Evolutionary conservation across 1,140 invertebrate species (phyloP), one percentile per base, ranked within the genome.

Genomic region (Halesus radiatus): DNA sequence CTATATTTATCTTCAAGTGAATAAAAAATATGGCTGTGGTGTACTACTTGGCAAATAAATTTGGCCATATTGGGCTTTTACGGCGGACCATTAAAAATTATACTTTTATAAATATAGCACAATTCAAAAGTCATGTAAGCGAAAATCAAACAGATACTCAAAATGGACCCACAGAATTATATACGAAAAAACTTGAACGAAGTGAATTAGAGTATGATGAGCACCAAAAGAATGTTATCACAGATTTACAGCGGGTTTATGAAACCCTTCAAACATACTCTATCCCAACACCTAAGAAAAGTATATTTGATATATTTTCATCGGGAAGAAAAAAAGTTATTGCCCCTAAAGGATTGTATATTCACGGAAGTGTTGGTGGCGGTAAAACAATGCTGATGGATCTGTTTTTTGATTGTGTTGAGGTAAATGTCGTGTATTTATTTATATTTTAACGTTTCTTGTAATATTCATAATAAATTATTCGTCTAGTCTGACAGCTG

Each of bases 301-400:
- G 85, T n/a, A 81, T 91, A 83, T 86, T 90, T 83, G 86, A 86
- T 76, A 85, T 87, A 84, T 87, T 91, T 87, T 87, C 84, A 77
- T 86, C 84, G 80, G 84, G 87, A 87, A 86, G 88, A 88, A 87
- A 85, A 85, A 86, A 90, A 88, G 84, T 89, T 29, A 84, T 86
- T 72, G 87, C 91, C 16, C 95, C 95, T 0, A 93, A 93, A 87
- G 96, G 96, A 7, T 87, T 97, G 8, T 97, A 97, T 85, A 92
- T 97, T 62, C 94, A 95, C 88, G 96, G 96, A 62, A 93, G 95
- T 85, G 95, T 97, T 84, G 96, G 97, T 62, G 96, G 97, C 85
- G 97, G 97, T 76, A 98, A 99, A 92, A 99, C 98, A 13, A 99
- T 99, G 95, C 89, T 99, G 26, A 99, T 99, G 98, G 98, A 99